Evolutionary conservation across 2,113 vertebrate species (phyloP).

Genomic region (Megaleporinus macrocephalus): DNA sequence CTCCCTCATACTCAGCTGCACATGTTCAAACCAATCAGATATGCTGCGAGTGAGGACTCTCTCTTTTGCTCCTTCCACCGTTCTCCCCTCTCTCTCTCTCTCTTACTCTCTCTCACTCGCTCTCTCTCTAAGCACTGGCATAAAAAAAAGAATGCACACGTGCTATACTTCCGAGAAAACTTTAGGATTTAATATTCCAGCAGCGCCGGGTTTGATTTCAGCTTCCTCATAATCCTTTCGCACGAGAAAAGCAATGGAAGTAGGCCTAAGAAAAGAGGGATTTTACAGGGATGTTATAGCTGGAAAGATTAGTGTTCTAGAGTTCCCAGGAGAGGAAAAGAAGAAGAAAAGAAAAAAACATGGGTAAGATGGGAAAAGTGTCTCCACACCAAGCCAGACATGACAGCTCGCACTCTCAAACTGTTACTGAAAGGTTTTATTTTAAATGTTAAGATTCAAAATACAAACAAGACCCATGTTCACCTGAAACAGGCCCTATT

Average conservation of each 20-base stretch:
- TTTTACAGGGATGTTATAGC: background rate
- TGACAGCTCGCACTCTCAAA: background rate
- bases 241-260: background rate
- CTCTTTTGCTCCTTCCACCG: background rate
- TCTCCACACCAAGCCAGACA: background rate
- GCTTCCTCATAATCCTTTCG: background rate
- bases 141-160: background rate
- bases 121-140: background rate
- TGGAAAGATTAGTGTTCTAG: background rate
- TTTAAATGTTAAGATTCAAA: slow-evolving; percentile 31
- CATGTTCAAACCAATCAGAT: slow-evolving; percentile 70
- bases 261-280: background rate
- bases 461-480: background rate
- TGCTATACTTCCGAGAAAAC: slow-evolving; percentile 18
- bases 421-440: slow-evolving; percentile 39
- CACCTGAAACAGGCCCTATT: background rate
- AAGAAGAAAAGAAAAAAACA: background rate
- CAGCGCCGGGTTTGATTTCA: background rate
- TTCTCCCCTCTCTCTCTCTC: slow-evolving; percentile 37
- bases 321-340: background rate
- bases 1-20: slow-evolving; percentile 66
- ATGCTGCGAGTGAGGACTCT: slow-evolving; percentile 52
- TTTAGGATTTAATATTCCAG: background rate
- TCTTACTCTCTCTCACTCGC: background rate
- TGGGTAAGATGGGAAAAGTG: background rate